Base-by-base conservation (phyloP, 2,113 vertebrate species). In the Malurus alboscapulatus region DNA sequence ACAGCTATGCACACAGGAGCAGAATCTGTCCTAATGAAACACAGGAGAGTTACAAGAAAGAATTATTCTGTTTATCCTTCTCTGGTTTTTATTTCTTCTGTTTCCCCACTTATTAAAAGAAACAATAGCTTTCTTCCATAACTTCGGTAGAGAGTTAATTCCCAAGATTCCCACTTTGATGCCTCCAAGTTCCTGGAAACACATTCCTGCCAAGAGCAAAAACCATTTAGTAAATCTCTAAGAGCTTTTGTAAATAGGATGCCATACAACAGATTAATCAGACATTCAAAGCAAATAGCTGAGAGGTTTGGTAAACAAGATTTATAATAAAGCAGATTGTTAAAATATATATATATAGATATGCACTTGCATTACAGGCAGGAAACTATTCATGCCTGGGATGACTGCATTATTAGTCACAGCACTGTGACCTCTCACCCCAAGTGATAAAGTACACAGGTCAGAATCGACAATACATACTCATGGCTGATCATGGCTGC, bases 401-500 rank as follows among this genome's bases (percentile, higher is more conserved):
- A 95, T 5, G 8, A 73, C 84, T 94, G 84, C 95, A 96, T 96
- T 97, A 97, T 96, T 97, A 97, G 96, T 97, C 95, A 94, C 96
- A 97, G 95, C 69, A 86, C 90, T 77, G 67, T 92, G 96, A 98
- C 97, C 98, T 97, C 87, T 96, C 97, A 96, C 97, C 97, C 94
- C 92, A 87, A 95, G 96, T 97, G 97, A 98, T 98, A 97, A 97
- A 98, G 97, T 96, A 98, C 97, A 98, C 97, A 97, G 97, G 97
- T 98, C 97, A 97, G 95, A 98, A 98, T 97, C 97, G 97, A 98
- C 96, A 97, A 97, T 96, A 97, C 95, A 96, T 97, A 97, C 98
- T 98, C 97, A 98, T 98, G 96, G 97, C 97, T 96, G 97, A 98
- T 98, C 98, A 97, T 98, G 97, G 97, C 96, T 97, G 97, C 97